Base-by-base conservation (phyloP, 1,140 invertebrate species). In the Pachypsylla venusta region DNA sequence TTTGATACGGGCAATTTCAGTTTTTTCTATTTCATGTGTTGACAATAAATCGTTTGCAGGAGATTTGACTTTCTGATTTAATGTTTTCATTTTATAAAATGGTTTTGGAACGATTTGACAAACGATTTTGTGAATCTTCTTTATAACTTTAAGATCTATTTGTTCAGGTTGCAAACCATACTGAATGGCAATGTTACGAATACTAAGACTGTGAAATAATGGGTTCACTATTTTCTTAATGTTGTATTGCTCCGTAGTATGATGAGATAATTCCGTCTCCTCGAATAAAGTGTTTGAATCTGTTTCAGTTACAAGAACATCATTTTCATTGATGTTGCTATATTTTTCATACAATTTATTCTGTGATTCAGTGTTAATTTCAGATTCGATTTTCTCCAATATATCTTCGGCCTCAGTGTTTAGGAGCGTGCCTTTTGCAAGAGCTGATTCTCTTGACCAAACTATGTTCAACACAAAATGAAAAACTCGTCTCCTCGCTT, bases 91-190 rank as follows among this genome's bases (percentile, higher is more conserved):
- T 48, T 48, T 48, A 19, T 48, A 48, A 19, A 10, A 19, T 48
- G 42, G 42, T 48, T 48, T 48, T 48, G 42, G 42, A 48, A 48
- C 42, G 16, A 48, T 48, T 22, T 48, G 42, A 48, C 42, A 48
- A 10, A 48, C 42, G 22, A 48, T 48, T n/a, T 48, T 48, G 16
- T 48, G 42, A 19, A 48, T 22, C n/a, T 48, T n/a, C 22, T 48
- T 48, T 48, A 48, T 22, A 48, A 48, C 42, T 7, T 48, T 48
- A n/a, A 48, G 16, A 19, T 48, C 42, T 48, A 48, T 48, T 5
- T 48, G n/a, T 48, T 48, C 16, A 7, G 42, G 42, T 48, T 48
- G n/a, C 5, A 48, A 22, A 3, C 42, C 42, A 48, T 48, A 48
- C 4, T 22, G 42, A 48, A 48, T 48, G n/a, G 42, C 42, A 48